Percentiles rank a stretch among this genome's conserved stretches.
Conservation (phyloP, 1,140 invertebrate species). For the Ceratina australensis region DNA sequence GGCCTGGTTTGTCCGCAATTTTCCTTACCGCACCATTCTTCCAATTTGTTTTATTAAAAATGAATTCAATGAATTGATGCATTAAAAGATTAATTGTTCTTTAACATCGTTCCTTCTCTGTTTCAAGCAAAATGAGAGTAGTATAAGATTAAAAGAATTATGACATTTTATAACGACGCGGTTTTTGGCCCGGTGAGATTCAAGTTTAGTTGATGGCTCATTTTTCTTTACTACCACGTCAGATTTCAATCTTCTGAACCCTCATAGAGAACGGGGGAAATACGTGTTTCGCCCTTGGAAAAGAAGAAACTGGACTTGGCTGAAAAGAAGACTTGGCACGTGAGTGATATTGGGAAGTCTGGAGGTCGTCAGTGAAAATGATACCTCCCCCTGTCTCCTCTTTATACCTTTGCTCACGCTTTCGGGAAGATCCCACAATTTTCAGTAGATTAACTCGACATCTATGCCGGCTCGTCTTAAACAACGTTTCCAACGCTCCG, state of each 20-base stretch:
- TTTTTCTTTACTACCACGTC: not conserved
- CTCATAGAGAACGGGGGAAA: slow-evolving; percentile 12
- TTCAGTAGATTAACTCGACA: not conserved
- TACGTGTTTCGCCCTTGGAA: slow-evolving; percentile 48
- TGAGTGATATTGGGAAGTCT: slow-evolving; percentile 60
- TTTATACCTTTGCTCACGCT: not conserved
- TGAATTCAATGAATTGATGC: too few species aligned
- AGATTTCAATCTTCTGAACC: slow-evolving; percentile 46
- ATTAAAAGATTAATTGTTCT: too few species aligned
- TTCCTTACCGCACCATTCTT: not conserved
- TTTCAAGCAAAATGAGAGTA: not conserved
- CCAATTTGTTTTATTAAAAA: too few species aligned
- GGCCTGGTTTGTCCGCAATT: not conserved
- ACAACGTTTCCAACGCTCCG: too few species aligned
- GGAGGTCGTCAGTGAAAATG: slow-evolving; percentile 57
- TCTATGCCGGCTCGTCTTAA: too few species aligned
- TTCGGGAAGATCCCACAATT: slow-evolving; percentile 26
- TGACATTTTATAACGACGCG: too few species aligned
- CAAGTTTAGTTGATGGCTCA: slow-evolving; percentile 13
- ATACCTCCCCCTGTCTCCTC: not conserved
- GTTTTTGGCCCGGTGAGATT: too few species aligned
- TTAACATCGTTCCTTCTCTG: too few species aligned
- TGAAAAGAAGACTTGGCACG: slow-evolving; percentile 49
- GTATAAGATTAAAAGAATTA: not conserved
- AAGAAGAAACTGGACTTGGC: slow-evolving; percentile 21